phyloP scores from a whole-genome alignment of 2,888 invertebrate genomes.

The Embidobia sp. region DNA sequence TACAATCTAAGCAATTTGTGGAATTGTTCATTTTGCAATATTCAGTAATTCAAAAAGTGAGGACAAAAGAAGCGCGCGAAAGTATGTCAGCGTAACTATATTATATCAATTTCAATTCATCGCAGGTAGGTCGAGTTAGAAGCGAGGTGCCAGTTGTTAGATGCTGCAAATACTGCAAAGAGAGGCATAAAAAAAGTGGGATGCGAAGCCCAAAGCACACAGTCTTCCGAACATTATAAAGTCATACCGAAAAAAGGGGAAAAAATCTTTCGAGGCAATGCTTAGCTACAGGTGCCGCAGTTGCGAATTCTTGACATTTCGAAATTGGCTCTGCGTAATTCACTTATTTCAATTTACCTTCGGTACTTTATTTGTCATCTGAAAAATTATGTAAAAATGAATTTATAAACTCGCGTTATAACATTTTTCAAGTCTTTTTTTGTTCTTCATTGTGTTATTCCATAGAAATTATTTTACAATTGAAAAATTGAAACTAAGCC shows the following conservation, averaged over 20 bases:
- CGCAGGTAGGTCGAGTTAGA: slow-evolving; percentile 21
- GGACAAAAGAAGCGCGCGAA: not conserved
- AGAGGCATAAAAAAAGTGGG: slow-evolving; percentile 5
- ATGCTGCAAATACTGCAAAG: slow-evolving; percentile 7
- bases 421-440: no score
- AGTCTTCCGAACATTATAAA: not conserved
- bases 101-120: slow-evolving; percentile 34
- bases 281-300: not conserved
- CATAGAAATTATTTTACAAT: no score
- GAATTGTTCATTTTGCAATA: no score
- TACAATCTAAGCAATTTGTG: no score
- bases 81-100: slow-evolving; percentile 17
- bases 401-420: no score
- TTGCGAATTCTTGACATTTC: not conserved
- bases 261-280: not conserved
- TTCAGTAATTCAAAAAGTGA: not conserved
- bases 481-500: no score
- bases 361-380: no score
- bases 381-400: no score
- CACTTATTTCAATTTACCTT: no score
- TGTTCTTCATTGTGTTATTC: no score
- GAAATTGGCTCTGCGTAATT: not conserved
- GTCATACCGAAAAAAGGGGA: not conserved
- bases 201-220: not conserved
- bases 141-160: slow-evolving; percentile 7